Conservation (phyloP, 2,113 vertebrate genomes). For the Ia io region DNA sequence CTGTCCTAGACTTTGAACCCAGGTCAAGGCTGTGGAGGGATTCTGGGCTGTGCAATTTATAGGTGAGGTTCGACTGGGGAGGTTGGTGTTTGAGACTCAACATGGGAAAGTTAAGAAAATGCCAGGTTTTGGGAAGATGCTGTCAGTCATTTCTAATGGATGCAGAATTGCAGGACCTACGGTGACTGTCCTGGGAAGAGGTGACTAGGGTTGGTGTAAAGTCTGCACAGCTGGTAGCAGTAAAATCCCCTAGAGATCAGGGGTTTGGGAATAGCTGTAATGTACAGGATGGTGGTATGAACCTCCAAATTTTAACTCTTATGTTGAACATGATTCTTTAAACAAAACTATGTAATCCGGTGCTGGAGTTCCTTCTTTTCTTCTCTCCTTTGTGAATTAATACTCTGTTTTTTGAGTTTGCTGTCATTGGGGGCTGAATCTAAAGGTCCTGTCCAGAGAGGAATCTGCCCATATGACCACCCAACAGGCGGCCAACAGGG, state of each 20-base stretch:
- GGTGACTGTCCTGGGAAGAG: not conserved
- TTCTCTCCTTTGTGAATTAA: not conserved
- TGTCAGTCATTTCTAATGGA: not conserved
- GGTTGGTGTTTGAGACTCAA: not conserved
- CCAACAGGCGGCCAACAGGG: too few species aligned
- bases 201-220: too few species aligned
- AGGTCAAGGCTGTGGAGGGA: not conserved
- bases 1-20: accelerated
- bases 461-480: too few species aligned
- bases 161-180: not conserved
- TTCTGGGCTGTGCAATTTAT: not conserved
- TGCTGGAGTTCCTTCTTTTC: not conserved
- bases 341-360: not conserved
- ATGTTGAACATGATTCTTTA: not conserved
- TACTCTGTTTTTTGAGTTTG: not conserved
- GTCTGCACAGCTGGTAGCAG: too few species aligned
- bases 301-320: not conserved
- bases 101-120: not conserved
- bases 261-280: too few species aligned
- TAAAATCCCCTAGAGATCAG: not conserved
- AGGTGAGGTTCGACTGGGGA: too few species aligned
- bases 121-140: not conserved
- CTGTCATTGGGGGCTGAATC: not conserved
- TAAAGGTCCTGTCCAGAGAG: not conserved
- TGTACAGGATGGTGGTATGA: not conserved